Conservation (phyloP, 2,888 invertebrate species). For the Diarsia dahlii region DNA sequence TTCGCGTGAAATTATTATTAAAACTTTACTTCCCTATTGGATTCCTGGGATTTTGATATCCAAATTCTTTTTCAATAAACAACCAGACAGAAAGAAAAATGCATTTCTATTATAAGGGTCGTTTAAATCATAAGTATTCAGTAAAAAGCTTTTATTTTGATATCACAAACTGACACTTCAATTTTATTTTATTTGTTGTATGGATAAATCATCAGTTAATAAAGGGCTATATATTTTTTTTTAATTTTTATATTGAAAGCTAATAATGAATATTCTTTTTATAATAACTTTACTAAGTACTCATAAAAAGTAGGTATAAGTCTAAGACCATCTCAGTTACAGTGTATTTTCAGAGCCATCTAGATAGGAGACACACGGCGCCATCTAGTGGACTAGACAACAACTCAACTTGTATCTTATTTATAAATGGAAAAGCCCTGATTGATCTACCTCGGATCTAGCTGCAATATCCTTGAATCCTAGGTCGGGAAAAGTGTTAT, state of each 20-base stretch:
- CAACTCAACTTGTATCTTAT: not conserved
- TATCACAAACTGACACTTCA: no score
- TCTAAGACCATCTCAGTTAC: not conserved
- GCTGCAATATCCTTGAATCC: not conserved
- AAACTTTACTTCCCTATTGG: no score
- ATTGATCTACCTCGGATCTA: not conserved
- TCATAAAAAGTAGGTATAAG: not conserved
- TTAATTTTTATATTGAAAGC: no score
- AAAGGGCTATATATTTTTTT: not conserved
- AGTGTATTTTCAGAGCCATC: not conserved
- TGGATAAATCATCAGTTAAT: not conserved
- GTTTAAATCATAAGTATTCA: no score
- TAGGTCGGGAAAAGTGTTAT: no score
- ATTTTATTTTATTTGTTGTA: no score
- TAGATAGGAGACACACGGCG: constrained; percentile 1
- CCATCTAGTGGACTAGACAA: constrained; percentile 16
- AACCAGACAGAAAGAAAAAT: no score
- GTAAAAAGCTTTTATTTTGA: no score
- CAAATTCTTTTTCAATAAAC: no score
- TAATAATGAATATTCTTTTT: not conserved
- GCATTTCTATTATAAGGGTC: no score
- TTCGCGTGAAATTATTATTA: no score
- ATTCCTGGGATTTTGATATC: no score
- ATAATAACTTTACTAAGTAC: not conserved
- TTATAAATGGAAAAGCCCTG: not conserved